These are phyloP conservation scores for Neodontobutis hainanensis DNA, from an alignment of 2,113 vertebrate genomes.

Conservation along the genomic window DNA sequence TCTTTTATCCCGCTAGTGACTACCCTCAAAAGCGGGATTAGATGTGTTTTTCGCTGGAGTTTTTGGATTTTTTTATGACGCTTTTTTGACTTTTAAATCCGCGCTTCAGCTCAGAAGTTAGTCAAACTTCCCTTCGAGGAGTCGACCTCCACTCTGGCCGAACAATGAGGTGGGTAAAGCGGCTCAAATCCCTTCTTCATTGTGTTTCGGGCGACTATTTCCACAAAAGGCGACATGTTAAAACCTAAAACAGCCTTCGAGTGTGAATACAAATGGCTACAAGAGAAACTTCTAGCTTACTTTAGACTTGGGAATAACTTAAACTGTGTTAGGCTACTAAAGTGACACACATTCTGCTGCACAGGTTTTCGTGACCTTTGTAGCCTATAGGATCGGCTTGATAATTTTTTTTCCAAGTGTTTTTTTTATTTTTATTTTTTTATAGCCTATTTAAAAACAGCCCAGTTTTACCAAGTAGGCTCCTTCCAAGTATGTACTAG, in stretches of 20 bases:
- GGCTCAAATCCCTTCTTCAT: conserved; percentile 67
- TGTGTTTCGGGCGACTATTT: conserved; percentile 54
- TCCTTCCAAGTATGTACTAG: not conserved
- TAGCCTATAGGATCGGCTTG: not conserved
- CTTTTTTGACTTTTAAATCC: conserved; percentile 47
- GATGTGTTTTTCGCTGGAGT: conserved; percentile 47
- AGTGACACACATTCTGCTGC: not conserved
- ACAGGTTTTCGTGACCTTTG: conserved; percentile 20
- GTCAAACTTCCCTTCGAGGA: conserved; percentile 64
- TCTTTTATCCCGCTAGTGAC: conserved; percentile 62
- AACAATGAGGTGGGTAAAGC: conserved; percentile 81
- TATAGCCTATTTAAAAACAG: not conserved
- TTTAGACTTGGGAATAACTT: conserved; percentile 5
- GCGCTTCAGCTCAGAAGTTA: conserved; percentile 60
- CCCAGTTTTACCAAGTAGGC: not conserved
- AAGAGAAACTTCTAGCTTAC: not conserved
- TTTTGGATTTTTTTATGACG: conserved; percentile 25
- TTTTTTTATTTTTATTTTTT: not conserved
- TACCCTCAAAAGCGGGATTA: conserved; percentile 63
- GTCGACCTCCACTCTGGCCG: conserved; percentile 71
- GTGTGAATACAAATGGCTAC: not conserved
- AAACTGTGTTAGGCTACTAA: conserved; percentile 7
- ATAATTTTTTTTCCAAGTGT: not conserved
- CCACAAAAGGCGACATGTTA: conserved; percentile 19
- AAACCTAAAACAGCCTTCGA: not conserved